Percentiles rank a stretch among this genome's conserved stretches.
phyloP scores from a whole-genome alignment of 2,888 invertebrate genomes.

The Scelioninae gen. 2 region DNA sequence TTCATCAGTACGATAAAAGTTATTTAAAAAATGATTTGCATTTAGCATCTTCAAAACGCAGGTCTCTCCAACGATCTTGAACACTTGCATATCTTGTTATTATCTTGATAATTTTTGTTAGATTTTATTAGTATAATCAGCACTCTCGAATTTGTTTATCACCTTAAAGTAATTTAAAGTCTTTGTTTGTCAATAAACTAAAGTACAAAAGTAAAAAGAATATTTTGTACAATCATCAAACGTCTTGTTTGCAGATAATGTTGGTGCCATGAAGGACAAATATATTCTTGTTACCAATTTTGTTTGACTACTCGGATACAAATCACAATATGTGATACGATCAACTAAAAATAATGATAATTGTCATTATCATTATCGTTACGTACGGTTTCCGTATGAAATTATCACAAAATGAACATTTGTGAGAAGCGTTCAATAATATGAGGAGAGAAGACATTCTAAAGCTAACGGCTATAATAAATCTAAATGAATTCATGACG shows the following conservation, averaged over 20 bases:
- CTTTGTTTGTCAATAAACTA: conserved; percentile 31
- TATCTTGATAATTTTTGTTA: conserved; percentile 33
- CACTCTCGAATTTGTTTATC: no score
- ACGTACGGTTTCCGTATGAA: conserved; percentile 29
- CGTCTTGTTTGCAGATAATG: background rate
- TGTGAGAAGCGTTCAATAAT: conserved; percentile 24
- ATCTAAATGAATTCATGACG: conserved; percentile 34
- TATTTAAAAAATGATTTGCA: conserved; percentile 42
- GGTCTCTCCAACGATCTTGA: conserved; percentile 59
- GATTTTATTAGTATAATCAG: no score
- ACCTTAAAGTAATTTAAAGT: conserved; percentile 39
- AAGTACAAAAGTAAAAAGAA: conserved; percentile 36
- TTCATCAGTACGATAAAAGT: conserved; percentile 39
- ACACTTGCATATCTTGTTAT: conserved; percentile 57
- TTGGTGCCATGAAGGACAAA: conserved; percentile 11
- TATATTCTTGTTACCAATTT: conserved; percentile 38
- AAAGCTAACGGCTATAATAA: conserved; percentile 19
- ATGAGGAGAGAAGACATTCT: conserved; percentile 39
- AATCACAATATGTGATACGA: conserved; percentile 53
- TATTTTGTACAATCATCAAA: conserved; percentile 40
- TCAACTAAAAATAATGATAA: conserved; percentile 45
- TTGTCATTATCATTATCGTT: conserved; percentile 35
- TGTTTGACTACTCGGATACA: conserved; percentile 18
- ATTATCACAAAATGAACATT: conserved; percentile 42
- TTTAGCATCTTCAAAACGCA: conserved; percentile 33